These are phyloP conservation scores for Lingula anatina DNA, from an alignment of 2,888 invertebrate genomes.

Conservation along the genomic window DNA sequence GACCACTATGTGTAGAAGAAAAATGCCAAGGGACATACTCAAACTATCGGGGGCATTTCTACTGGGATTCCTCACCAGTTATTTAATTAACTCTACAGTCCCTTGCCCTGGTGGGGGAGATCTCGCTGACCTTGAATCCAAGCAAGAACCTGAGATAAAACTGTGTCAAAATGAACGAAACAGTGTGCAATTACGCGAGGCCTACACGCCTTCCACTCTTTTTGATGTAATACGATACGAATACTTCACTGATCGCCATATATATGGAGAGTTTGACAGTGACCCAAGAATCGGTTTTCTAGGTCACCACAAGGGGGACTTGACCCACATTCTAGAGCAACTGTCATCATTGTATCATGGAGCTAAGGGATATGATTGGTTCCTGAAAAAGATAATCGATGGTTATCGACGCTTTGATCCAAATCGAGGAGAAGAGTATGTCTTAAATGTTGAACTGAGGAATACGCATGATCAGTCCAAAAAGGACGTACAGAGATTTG, in stretches of 20 bases:
- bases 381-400: conserved; percentile 4
- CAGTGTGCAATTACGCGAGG: conserved; percentile 1
- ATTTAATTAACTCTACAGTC: no score
- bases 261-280: conserved; percentile 11
- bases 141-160: no score
- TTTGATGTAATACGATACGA: conserved; percentile 13
- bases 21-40: no score
- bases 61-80: no score
- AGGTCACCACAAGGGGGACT: conserved; percentile 13
- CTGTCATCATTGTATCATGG: conserved; percentile 8
- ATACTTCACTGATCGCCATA: conserved; percentile 9
- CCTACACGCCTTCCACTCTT: conserved; percentile 9
- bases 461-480: neutral
- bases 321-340: conserved; percentile 12
- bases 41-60: no score
- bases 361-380: neutral
- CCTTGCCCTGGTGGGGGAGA: no score
- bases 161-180: no score
- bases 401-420: conserved; percentile 14
- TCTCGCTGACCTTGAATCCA: no score
- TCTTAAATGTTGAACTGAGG: conserved; percentile 8
- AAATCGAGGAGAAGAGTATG: conserved; percentile 13
- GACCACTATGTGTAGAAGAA: no score
- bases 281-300: conserved; percentile 9
- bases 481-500: conserved; percentile 1